Conservation (phyloP, 2,797 vertebrate species). For the Tadarida brasiliensis region DNA sequence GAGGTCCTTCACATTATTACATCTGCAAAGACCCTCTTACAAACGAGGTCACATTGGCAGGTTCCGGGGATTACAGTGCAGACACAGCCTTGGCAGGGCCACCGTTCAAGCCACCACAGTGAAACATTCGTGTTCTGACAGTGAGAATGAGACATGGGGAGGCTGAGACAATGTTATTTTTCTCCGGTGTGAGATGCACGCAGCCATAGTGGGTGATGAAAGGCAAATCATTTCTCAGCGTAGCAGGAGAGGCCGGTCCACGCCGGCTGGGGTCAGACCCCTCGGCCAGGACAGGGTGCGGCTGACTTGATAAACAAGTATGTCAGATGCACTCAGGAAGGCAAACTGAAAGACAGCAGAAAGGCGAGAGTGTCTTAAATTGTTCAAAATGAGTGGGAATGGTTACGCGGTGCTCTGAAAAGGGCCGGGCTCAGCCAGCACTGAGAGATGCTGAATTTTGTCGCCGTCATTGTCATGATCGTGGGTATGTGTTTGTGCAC, state of each 20-base stretch:
- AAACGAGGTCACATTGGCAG: neutral
- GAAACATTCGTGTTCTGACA: neutral
- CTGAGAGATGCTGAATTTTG: neutral
- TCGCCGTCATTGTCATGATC: fast-evolving
- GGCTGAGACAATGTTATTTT: neutral
- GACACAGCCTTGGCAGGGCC: neutral
- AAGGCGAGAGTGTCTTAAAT: no score
- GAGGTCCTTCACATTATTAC: neutral
- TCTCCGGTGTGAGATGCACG: neutral
- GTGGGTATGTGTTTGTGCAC: fast-evolving
- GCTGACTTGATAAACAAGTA: neutral
- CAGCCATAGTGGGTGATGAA: fast-evolving
- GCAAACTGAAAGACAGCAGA: neutral
- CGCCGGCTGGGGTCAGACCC: neutral
- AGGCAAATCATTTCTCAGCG: neutral
- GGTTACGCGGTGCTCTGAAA: fast-evolving
- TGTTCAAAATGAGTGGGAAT: fast-evolving
- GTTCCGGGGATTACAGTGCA: neutral
- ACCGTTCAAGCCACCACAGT: fast-evolving
- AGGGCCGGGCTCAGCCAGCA: neutral
- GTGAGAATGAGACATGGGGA: neutral
- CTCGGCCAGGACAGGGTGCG: neutral
- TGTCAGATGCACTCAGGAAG: neutral
- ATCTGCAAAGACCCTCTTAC: neutral
- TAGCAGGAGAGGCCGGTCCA: fast-evolving